These are phyloP conservation scores for Gasterosteus nipponicus DNA, from an alignment of 2,113 vertebrate species.

Conservation along the genomic window DNA sequence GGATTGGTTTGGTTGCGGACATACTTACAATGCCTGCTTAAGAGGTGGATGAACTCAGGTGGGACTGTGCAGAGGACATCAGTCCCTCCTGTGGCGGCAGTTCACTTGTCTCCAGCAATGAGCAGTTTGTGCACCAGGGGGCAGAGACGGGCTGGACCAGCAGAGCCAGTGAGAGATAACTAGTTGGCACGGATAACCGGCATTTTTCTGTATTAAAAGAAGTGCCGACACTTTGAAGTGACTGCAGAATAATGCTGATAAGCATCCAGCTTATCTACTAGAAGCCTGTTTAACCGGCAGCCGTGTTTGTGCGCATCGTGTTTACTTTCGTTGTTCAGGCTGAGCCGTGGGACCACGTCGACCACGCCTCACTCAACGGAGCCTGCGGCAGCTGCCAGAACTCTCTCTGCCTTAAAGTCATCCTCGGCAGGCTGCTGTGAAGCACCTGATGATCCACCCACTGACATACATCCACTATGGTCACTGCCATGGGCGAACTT, in stretches of 20 bases:
- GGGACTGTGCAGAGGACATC: too few species aligned
- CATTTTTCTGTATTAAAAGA: not conserved
- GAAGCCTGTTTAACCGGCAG: not conserved
- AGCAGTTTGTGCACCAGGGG: slow-evolving; percentile 49
- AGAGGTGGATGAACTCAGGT: too few species aligned
- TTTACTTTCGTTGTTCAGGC: slow-evolving; percentile 31
- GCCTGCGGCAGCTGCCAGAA: too few species aligned
- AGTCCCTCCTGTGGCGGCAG: not conserved
- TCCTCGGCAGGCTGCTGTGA: not conserved
- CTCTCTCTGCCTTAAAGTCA: not conserved
- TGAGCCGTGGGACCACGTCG: not conserved
- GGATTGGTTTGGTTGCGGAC: too few species aligned
- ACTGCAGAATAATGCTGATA: not conserved
- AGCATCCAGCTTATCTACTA: rapidly evolving
- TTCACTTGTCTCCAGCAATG: not conserved
- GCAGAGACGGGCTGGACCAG: slow-evolving; percentile 10
- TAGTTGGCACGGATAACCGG: not conserved
- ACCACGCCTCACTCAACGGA: not conserved
- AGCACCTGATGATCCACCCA: not conserved
- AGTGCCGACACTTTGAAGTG: slow-evolving; percentile 8
- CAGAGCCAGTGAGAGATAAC: too few species aligned
- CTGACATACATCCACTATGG: not conserved
- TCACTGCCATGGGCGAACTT: not conserved
- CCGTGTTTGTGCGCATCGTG: not conserved
- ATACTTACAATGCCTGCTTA: too few species aligned